Base-by-base conservation (phyloP, 2,113 vertebrate species). In the Plectropomus leopardus region DNA sequence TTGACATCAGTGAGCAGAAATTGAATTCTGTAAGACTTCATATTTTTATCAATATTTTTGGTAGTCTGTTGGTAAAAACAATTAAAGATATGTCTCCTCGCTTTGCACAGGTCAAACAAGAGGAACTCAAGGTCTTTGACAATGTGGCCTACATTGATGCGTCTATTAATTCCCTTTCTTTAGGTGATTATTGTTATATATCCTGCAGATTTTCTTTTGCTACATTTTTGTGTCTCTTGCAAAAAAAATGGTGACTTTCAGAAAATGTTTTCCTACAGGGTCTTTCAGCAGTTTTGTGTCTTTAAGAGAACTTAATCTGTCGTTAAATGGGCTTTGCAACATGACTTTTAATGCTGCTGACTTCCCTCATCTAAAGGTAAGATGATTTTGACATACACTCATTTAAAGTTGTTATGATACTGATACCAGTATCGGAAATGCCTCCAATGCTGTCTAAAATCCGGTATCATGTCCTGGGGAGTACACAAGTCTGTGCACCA, bases 341-440 rank as follows among this genome's bases (percentile, higher is more conserved):
- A 72, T 97, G 73, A 86, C 76, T 0, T 80, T 97, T 76, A 82
- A 90, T 3, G 65, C 91, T 34, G 90, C 90, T 66, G 95, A 95
- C 63, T 97, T 98, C 84, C 95, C 94, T 50, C 87, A 86, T 80
- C 92, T 98, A 26, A 79, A 97, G 93, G 97, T 97, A 94, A 95
- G 91, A 80, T 51, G 16, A 73, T 53, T 28, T 21, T 32, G 17
- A 67, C 58, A 17, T 13, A 9, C 36, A 28, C 16, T 11, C 11
- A 40, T 7, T 9, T 8, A 40, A 10, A 40, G 36, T 40, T 32
- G 32, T 32, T 32, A 7, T 10, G 11, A 11, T 40, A 40, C 36
- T 10, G 11, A 11, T 40, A 40, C 36, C 36, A 40, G 36, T 40
- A 40, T 40, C 36, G 11, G 8, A 40, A 40, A 40, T 40, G 36